Conservation (phyloP, 2,888 invertebrate genomes). For the Nomada ruficornis region DNA sequence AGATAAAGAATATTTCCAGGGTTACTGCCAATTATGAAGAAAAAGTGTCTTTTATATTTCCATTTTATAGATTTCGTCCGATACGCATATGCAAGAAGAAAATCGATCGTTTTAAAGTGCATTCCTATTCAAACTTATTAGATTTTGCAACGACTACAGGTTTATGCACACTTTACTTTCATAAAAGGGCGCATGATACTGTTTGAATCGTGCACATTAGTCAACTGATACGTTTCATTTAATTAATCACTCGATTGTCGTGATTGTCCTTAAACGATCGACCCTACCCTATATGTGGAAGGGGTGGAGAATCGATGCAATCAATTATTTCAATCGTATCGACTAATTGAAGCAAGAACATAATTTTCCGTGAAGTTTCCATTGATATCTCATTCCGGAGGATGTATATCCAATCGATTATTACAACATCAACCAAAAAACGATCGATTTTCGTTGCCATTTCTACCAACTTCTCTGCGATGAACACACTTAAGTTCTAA, state of each 20-base stretch:
- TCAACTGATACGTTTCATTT: constrained; percentile 17
- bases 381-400: neutral
- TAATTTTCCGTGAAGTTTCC: neutral
- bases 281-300: neutral
- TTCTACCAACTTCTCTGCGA: constrained; percentile 29
- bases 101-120: constrained; percentile 42
- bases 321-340: constrained; percentile 28
- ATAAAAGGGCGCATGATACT: neutral
- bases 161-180: neutral
- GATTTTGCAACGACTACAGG: too few relatives aligned
- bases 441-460: constrained; percentile 20
- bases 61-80: constrained; percentile 42
- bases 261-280: neutral
- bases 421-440: neutral
- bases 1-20: constrained; percentile 9
- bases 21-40: constrained; percentile 12
- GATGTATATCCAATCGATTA: neutral
- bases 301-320: neutral
- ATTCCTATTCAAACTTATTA: neutral
- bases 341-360: neutral
- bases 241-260: neutral
- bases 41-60: constrained; percentile 25
- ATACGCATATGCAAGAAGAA: constrained; percentile 49
- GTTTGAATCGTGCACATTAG: neutral
- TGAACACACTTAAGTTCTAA: constrained; percentile 55